Evolutionary conservation across 2,888 invertebrate species (phyloP).

Genomic region (Scelioninae gen. 1): DNA sequence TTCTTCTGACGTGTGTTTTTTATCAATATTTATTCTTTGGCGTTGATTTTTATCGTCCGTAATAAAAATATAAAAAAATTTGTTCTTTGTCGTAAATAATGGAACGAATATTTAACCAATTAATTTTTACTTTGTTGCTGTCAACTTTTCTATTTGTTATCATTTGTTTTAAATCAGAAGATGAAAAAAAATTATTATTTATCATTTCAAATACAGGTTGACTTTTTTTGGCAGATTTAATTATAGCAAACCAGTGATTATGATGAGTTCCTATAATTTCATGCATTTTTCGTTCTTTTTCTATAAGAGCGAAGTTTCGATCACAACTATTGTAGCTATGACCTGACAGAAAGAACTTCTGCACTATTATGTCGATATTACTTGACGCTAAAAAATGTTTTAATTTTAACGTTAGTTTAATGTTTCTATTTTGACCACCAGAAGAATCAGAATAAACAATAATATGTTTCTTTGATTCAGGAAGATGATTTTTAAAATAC

Average conservation of each 20-base stretch:
- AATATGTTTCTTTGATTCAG: too few relatives aligned
- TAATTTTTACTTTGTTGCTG: constrained; percentile 17
- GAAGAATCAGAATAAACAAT: constrained; percentile 72
- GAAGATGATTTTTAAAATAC: constrained; percentile 3
- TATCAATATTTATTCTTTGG: constrained; percentile 15
- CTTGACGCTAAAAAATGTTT: too few relatives aligned
- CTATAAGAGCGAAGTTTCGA: constrained; percentile 1
- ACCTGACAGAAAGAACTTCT: too few relatives aligned
- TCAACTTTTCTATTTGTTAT: constrained; percentile 19
- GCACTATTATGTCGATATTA: background rate
- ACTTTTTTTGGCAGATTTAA: constrained; percentile 5
- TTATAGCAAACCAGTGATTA: background rate
- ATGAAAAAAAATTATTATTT: constrained; percentile 16
- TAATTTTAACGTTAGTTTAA: background rate
- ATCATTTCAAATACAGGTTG: constrained; percentile 1
- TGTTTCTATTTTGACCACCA: background rate
- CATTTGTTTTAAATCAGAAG: background rate
- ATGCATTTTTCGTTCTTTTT: constrained; percentile 9
- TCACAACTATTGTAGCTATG: too few relatives aligned
- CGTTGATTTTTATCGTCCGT: background rate
- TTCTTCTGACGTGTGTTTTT: constrained; percentile 3
- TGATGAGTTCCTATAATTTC: constrained; percentile 1
- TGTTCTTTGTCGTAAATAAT: constrained; percentile 24
- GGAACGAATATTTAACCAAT: constrained; percentile 20
- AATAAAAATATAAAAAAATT: constrained; percentile 1